Conservation (phyloP, 2,113 vertebrate genomes). For the Ellobius talpinus region DNA sequence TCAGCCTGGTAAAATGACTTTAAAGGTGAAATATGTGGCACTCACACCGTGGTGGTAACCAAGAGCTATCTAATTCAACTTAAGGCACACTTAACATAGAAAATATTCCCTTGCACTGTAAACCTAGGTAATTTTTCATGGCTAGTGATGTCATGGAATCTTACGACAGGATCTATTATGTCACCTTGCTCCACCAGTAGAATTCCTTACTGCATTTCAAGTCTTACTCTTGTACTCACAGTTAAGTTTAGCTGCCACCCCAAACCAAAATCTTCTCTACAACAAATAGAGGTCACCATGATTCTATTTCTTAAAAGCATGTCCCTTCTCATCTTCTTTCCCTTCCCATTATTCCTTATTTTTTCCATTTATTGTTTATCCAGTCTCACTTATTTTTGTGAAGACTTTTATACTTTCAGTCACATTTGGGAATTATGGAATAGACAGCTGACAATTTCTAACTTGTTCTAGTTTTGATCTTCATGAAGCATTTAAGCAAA, state of each 20-base stretch:
- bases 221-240: not conserved
- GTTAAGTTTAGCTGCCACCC: not conserved
- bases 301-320: not conserved
- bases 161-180: not conserved
- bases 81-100: not conserved
- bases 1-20: not conserved
- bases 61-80: not conserved
- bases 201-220: not conserved
- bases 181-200: not conserved
- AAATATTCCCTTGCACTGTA: not conserved
- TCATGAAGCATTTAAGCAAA: too few relatives aligned
- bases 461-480: not conserved
- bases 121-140: not conserved
- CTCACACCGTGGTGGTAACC: not conserved
- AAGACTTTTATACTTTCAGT: not conserved
- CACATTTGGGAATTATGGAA: too few relatives aligned
- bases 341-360: not conserved
- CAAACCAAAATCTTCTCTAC: not conserved
- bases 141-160: not conserved
- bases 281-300: not conserved
- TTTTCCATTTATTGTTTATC: not conserved
- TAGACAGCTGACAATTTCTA: not conserved
- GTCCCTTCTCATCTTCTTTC: not conserved
- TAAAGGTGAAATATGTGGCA: accelerated
- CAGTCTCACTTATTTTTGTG: not conserved